phyloP scores from a whole-genome alignment of 2,797 vertebrate genomes.

The Salarias fasciatus region DNA sequence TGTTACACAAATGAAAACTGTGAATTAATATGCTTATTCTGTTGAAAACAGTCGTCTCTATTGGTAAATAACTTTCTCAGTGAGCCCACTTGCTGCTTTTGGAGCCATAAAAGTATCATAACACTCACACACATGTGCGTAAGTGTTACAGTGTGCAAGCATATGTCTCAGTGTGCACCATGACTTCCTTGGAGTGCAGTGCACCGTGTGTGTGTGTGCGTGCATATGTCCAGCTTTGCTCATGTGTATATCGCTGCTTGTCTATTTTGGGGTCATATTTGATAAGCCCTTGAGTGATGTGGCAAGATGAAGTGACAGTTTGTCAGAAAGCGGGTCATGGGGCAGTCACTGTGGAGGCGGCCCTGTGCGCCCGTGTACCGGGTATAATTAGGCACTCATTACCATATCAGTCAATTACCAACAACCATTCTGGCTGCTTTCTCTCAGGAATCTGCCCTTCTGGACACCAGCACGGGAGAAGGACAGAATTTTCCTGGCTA shows the following conservation, averaged over 20 bases:
- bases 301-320: conserved; percentile 81
- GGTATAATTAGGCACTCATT: conserved; percentile 85
- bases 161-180: conserved; percentile 32
- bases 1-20: no score
- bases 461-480: conserved; percentile 78
- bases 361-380: conserved; percentile 62
- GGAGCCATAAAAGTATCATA: conserved; percentile 27
- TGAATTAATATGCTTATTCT: no score
- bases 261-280: conserved; percentile 82
- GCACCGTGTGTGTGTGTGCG: conserved; percentile 13
- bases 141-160: conserved; percentile 41
- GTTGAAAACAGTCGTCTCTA: no score
- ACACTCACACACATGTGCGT: conserved; percentile 42
- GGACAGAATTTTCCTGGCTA: conserved; percentile 70
- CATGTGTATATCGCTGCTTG: conserved; percentile 57
- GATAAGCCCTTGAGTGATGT: conserved; percentile 82
- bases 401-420: conserved; percentile 84
- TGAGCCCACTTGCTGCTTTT: conserved; percentile 12
- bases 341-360: conserved; percentile 73
- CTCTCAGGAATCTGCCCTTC: conserved; percentile 86
- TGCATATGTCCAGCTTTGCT: conserved; percentile 13
- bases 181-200: no score
- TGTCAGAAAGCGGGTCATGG: conserved; percentile 84
- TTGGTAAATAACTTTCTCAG: conserved; percentile 2
- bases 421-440: conserved; percentile 79